Conservation (phyloP, 2,113 vertebrate genomes). For the Synchiropus splendidus region DNA sequence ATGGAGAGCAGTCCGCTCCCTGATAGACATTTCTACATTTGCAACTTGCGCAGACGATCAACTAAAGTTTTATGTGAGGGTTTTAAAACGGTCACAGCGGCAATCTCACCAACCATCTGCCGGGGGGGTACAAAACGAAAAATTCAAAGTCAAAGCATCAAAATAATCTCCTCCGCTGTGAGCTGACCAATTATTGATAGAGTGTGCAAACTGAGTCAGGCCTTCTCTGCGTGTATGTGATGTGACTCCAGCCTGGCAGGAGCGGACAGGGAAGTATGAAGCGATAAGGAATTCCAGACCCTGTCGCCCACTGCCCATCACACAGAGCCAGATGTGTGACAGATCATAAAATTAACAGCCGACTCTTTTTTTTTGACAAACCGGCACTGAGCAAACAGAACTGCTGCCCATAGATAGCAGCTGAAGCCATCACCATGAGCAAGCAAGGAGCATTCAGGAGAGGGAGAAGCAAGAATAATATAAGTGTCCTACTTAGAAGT, state of each 20-base stretch:
- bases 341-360: slow-evolving; percentile 55
- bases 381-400: slow-evolving; percentile 49
- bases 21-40: slow-evolving; percentile 29
- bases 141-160: slow-evolving; percentile 15
- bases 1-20: slow-evolving; percentile 30
- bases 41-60: slow-evolving; percentile 22
- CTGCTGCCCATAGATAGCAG: slow-evolving; percentile 57
- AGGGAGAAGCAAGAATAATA: slow-evolving; percentile 1
- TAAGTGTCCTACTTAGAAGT: slow-evolving; percentile 9
- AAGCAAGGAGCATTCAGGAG: slow-evolving; percentile 1
- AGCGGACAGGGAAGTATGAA: slow-evolving; percentile 38
- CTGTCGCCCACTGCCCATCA: slow-evolving; percentile 19
- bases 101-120: no score
- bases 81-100: slow-evolving; percentile 8
- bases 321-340: slow-evolving; percentile 38
- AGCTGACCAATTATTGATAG: slow-evolving; percentile 28
- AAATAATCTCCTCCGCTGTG: slow-evolving; percentile 28
- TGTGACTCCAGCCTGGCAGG: slow-evolving; percentile 36
- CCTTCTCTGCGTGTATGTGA: slow-evolving; percentile 33
- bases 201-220: slow-evolving; percentile 31
- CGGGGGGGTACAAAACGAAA: background rate
- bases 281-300: slow-evolving; percentile 47
- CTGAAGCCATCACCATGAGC: slow-evolving; percentile 44
- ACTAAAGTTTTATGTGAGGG: slow-evolving; percentile 10
- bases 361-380: slow-evolving; percentile 42